Conservation (phyloP, 2,888 invertebrate species). For the Synergus gifuensis region DNA sequence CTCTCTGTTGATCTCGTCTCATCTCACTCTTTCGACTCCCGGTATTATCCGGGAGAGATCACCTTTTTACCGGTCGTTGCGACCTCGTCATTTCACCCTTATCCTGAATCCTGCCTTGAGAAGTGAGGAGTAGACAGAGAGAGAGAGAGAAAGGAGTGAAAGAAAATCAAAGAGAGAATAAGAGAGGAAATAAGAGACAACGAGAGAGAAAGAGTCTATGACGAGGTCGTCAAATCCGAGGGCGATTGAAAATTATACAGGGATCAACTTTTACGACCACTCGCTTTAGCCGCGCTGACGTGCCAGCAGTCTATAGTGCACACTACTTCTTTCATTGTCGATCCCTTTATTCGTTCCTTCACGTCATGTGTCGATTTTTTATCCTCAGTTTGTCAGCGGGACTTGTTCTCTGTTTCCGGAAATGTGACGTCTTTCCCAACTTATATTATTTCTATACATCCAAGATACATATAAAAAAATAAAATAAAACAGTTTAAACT, state of each 20-base stretch:
- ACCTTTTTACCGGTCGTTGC: constrained; percentile 78
- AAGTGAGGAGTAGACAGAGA: constrained; percentile 52
- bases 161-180: constrained; percentile 40
- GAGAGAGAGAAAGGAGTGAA: constrained; percentile 52
- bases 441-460: neutral
- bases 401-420: neutral
- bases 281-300: constrained; percentile 67
- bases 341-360: constrained; percentile 43
- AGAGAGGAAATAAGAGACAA: constrained; percentile 56
- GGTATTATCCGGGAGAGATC: constrained; percentile 75
- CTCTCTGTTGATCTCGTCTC: constrained; percentile 51
- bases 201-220: constrained; percentile 63
- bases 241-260: constrained; percentile 78
- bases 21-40: constrained; percentile 59
- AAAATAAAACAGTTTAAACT: neutral
- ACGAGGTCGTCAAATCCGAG: constrained; percentile 77
- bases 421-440: neutral
- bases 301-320: constrained; percentile 58
- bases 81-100: constrained; percentile 77
- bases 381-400: constrained; percentile 16
- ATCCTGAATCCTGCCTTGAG: constrained; percentile 68
- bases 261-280: constrained; percentile 77
- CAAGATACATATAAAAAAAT: no score
- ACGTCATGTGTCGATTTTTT: constrained; percentile 42
- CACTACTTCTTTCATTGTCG: constrained; percentile 51